phyloP scores from a whole-genome alignment of 2,888 invertebrate genomes.

The Periphyllus acericola region DNA sequence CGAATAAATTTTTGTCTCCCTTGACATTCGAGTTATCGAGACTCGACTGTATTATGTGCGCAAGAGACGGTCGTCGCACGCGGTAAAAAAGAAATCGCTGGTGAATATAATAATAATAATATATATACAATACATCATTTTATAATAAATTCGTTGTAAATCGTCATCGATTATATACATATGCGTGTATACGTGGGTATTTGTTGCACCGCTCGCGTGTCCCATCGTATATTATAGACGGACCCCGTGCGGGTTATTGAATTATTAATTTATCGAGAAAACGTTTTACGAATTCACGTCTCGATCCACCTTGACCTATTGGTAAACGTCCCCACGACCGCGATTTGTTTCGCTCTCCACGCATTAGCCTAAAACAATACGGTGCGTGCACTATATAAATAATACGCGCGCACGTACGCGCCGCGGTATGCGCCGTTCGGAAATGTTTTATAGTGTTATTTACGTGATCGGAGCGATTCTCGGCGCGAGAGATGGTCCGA shows the following conservation, averaged over 20 bases:
- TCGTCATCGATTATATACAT: not conserved
- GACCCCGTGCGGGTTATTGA: constrained; percentile 2
- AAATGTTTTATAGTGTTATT: not conserved
- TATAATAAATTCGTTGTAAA: not conserved
- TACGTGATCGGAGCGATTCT: constrained; percentile 11
- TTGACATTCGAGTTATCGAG: too few relatives aligned
- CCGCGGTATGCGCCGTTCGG: not conserved
- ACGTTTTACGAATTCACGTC: constrained; percentile 50
- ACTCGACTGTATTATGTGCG: too few relatives aligned
- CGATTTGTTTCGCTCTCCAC: not conserved
- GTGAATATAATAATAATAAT: too few relatives aligned
- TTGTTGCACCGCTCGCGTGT: too few relatives aligned
- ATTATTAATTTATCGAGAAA: not conserved
- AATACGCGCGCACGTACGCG: not conserved
- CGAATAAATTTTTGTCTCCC: too few relatives aligned
- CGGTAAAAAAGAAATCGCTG: not conserved
- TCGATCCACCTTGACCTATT: constrained; percentile 57
- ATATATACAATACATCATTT: too few relatives aligned
- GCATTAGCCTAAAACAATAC: not conserved
- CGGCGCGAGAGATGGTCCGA: not conserved
- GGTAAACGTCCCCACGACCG: constrained; percentile 10
- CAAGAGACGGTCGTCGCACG: too few relatives aligned
- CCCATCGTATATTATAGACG: not conserved
- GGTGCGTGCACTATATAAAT: not conserved
- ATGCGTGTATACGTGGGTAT: too few relatives aligned